Evolutionary conservation across 64 coral and sea anemone species (phyloP).

Genomic region (Pocillopora damicornis): DNA sequence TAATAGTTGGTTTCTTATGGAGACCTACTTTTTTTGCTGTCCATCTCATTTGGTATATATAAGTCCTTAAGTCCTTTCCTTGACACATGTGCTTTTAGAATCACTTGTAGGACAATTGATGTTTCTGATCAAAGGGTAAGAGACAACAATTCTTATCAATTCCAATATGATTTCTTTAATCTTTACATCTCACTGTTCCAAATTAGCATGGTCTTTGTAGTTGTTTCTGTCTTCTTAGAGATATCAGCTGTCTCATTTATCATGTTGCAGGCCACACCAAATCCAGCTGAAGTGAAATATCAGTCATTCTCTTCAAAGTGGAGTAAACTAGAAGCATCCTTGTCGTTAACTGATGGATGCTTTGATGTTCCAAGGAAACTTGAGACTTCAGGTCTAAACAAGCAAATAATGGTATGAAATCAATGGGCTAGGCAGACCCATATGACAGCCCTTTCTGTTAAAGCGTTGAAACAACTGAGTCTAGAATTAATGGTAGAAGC

Average conservation of each 20-base stretch:
- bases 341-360: conserved; percentile 40
- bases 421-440: neutral
- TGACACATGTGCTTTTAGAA: conserved; percentile 34
- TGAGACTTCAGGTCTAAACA: conserved; percentile 43
- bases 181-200: too few species aligned
- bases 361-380: conserved; percentile 54
- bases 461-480: too few species aligned
- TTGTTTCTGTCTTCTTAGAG: neutral
- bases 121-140: conserved; percentile 76
- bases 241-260: neutral
- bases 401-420: conserved; percentile 58
- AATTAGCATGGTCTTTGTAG: neutral
- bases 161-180: too few species aligned
- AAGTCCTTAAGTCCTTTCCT: neutral
- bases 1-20: too few species aligned
- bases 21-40: too few species aligned
- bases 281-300: conserved; percentile 88
- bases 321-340: conserved; percentile 48
- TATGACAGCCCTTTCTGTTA: too few species aligned
- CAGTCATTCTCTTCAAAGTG: conserved; percentile 72
- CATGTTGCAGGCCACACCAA: conserved; percentile 59
- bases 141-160: too few species aligned
- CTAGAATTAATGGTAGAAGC: too few species aligned
- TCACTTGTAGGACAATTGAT: conserved; percentile 75
- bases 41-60: neutral